phyloP scores from a whole-genome alignment of 2,113 vertebrate species.

The Ardeotis arabs region DNA sequence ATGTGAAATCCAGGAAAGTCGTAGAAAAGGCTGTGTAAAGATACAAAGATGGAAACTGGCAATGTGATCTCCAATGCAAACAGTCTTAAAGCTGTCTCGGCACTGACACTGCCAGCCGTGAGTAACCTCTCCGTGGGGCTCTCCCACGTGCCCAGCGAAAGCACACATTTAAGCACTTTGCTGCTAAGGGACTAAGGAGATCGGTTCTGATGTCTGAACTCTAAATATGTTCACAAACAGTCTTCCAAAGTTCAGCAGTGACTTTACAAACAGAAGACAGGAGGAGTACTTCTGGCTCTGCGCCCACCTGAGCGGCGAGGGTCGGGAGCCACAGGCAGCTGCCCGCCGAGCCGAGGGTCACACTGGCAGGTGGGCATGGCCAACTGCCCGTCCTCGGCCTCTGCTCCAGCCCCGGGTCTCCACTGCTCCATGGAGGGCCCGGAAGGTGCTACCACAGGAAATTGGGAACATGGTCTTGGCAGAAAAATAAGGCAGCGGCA shows the following conservation, averaged over 20 bases:
- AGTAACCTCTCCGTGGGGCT: not conserved
- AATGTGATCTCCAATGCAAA: not conserved
- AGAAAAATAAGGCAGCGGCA: too few species aligned
- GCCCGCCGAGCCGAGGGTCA: too few species aligned
- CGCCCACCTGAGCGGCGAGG: too few species aligned
- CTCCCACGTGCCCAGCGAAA: fast-evolving
- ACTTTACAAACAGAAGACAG: not conserved
- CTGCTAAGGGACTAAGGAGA: not conserved
- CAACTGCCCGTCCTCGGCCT: too few species aligned
- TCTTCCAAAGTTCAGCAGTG: not conserved
- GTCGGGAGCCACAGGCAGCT: too few species aligned
- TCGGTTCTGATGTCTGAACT: not conserved
- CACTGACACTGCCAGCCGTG: not conserved
- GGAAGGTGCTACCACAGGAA: too few species aligned
- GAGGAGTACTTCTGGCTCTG: not conserved
- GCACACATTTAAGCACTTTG: not conserved
- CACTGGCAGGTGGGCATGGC: too few species aligned
- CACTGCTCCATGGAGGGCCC: too few species aligned
- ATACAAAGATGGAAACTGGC: not conserved
- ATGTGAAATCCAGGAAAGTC: not conserved
- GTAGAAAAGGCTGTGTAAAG: not conserved
- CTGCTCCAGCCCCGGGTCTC: too few species aligned
- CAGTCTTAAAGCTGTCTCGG: not conserved
- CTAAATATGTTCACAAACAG: fast-evolving
- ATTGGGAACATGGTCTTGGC: too few species aligned